Conservation (phyloP, 2,797 vertebrate species). For the Cetoscarus ocellatus region DNA sequence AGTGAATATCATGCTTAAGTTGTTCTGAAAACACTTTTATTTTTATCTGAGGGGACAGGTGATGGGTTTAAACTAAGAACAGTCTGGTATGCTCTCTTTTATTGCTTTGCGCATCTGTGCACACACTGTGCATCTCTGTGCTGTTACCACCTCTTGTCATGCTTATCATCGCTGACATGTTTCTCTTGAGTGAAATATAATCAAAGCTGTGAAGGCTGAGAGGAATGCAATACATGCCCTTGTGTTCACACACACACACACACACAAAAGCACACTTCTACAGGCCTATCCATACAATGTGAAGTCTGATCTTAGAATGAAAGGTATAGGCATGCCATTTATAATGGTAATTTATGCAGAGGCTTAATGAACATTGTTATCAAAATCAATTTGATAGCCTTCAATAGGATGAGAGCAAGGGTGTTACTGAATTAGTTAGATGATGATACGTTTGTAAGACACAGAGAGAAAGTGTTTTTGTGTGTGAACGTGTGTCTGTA, state of each 20-base stretch:
- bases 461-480: slow-evolving; percentile 38
- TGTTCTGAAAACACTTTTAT: not conserved
- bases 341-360: slow-evolving; percentile 58
- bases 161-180: slow-evolving; percentile 55
- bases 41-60: not conserved
- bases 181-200: slow-evolving; percentile 63
- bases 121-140: not conserved
- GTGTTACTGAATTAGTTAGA: slow-evolving; percentile 60
- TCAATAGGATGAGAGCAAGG: slow-evolving; percentile 78
- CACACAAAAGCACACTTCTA: not conserved
- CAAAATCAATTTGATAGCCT: slow-evolving; percentile 81
- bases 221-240: slow-evolving; percentile 52
- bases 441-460: slow-evolving; percentile 65
- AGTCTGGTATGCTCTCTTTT: slow-evolving; percentile 8
- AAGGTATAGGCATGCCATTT: slow-evolving; percentile 66
- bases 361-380: slow-evolving; percentile 84
- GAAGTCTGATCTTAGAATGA: slow-evolving; percentile 69
- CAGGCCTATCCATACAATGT: not conserved
- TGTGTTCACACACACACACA: slow-evolving; percentile 20
- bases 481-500: not conserved
- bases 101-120: slow-evolving; percentile 18
- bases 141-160: slow-evolving; percentile 32
- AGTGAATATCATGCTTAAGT: slow-evolving; percentile 1
- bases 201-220: slow-evolving; percentile 58
- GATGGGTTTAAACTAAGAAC: slow-evolving; percentile 3